Conservation (phyloP, 2,797 vertebrate genomes). For the Ptychobarbus kaznakovi region DNA sequence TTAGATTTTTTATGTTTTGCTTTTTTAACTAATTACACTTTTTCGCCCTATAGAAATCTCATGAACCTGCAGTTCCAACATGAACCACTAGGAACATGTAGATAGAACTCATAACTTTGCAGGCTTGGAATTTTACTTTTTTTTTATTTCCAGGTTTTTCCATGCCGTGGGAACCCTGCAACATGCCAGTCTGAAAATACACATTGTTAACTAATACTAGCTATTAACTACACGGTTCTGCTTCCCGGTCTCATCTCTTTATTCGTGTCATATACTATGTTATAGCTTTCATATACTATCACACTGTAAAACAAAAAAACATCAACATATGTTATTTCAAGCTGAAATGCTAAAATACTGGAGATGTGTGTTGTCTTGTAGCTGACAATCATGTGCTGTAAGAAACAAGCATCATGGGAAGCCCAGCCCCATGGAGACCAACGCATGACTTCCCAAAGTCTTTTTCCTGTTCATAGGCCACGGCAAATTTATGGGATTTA, state of each 20-base stretch:
- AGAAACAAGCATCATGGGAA: slow-evolving; percentile 27
- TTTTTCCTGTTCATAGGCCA: slow-evolving; percentile 59
- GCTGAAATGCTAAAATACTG: slow-evolving; percentile 12
- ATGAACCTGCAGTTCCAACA: background rate
- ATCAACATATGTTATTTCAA: background rate
- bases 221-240: background rate
- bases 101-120: background rate
- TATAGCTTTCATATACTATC: background rate
- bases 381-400: slow-evolving; percentile 22
- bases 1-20: background rate
- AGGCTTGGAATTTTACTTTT: background rate
- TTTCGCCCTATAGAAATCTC: background rate
- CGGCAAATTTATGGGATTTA: slow-evolving; percentile 58
- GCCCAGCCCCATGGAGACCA: slow-evolving; percentile 10
- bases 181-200: background rate
- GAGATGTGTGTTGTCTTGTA: slow-evolving; percentile 4
- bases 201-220: slow-evolving; percentile 4
- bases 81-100: background rate
- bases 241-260: background rate
- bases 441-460: slow-evolving; percentile 57
- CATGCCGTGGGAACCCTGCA: background rate
- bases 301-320: background rate
- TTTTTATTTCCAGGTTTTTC: background rate
- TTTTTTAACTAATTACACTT: background rate
- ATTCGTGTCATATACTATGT: background rate